A percentile compares a stretch with the other conserved stretches of the same genome.
These are phyloP conservation scores for Epirrhoe tristata DNA, from an alignment of 2,888 invertebrate species.

Conservation along the genomic window DNA sequence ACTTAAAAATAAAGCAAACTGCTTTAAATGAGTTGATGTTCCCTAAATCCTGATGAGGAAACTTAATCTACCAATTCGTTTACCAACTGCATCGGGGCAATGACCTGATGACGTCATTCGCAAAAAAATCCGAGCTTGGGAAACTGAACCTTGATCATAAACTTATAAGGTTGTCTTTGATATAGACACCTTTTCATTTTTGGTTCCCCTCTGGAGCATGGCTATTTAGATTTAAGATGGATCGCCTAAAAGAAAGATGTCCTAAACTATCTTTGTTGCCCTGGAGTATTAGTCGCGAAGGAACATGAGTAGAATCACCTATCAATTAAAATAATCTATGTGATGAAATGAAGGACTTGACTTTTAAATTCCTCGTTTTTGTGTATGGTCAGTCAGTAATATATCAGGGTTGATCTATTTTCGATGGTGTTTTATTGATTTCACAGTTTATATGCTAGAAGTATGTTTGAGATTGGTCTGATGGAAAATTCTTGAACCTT, in stretches of 20 bases:
- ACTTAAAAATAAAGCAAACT: too few species aligned
- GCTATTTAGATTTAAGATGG: too few species aligned
- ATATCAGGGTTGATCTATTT: constrained; percentile 1
- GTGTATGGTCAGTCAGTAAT: too few species aligned
- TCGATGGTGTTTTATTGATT: constrained; percentile 6
- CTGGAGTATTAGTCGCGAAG: too few species aligned
- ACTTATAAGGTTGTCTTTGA: neutral
- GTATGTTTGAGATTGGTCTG: constrained; percentile 5
- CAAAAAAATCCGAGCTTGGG: constrained; percentile 1
- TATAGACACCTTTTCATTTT: too few species aligned
- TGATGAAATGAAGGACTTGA: too few species aligned
- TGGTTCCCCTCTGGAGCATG: too few species aligned
- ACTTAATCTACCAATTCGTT: constrained; percentile 14
- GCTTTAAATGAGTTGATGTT: too few species aligned
- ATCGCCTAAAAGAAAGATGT: too few species aligned
- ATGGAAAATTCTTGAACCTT: constrained; percentile 3
- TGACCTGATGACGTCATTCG: constrained; percentile 29
- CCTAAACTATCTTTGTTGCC: too few species aligned
- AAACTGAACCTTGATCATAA: constrained; percentile 5
- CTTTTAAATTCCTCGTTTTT: constrained; percentile 4
- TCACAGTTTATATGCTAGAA: neutral
- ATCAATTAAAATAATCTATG: too few species aligned
- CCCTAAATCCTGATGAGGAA: constrained; percentile 5
- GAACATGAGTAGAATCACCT: too few species aligned
- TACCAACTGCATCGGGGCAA: constrained; percentile 24